Evolutionary conservation across 2,113 vertebrate species (phyloP).

Genomic region (Nothobranchius kuhntae): DNA sequence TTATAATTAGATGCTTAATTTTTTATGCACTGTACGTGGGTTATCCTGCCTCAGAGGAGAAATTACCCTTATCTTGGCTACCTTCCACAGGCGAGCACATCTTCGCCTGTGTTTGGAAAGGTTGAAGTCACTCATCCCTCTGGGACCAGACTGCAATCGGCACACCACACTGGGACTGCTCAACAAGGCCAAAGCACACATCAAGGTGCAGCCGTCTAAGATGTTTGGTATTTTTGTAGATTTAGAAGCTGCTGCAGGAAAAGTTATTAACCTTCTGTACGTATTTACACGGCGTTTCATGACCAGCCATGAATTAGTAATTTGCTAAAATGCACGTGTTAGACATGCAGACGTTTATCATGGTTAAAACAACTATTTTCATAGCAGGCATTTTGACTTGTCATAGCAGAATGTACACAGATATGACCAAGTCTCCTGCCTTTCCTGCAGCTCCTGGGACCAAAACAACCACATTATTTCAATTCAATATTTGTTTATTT

Average conservation of each 20-base stretch:
- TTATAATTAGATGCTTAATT: neutral
- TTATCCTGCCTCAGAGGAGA: conserved; percentile 4
- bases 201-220: conserved; percentile 84
- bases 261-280: neutral
- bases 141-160: conserved; percentile 92
- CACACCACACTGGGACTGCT: conserved; percentile 97
- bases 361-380: neutral
- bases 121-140: conserved; percentile 94
- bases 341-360: neutral
- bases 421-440: neutral
- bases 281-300: neutral
- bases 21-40: conserved; percentile 2
- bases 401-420: neutral
- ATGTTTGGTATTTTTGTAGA: neutral
- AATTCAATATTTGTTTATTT: neutral
- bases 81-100: conserved; percentile 87
- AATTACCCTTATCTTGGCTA: conserved; percentile 17
- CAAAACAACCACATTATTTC: neutral
- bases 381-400: conserved; percentile 1
- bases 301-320: neutral
- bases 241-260: neutral
- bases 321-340: neutral
- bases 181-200: conserved; percentile 97
- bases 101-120: conserved; percentile 94
- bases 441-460: neutral